Conservation (phyloP, 1,140 invertebrate genomes). For the Brachionus rotundiformis region DNA sequence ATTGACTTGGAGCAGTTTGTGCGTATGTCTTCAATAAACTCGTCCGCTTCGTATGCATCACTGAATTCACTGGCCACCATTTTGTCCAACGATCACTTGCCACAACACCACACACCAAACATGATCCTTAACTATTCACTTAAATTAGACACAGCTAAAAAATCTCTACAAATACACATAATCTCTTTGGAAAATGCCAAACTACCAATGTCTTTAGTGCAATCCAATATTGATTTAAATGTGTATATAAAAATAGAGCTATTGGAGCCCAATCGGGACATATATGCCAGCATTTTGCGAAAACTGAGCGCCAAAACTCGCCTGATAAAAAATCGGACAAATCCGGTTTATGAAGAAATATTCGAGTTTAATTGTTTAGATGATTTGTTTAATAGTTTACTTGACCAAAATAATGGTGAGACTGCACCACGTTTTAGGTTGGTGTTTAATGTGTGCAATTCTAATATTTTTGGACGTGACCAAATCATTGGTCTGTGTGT, state of each 20-base stretch:
- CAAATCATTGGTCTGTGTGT: conserved; percentile 43
- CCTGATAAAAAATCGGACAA: conserved; percentile 25
- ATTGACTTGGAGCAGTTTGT: conserved; percentile 11
- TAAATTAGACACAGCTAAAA: background rate
- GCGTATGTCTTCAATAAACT: conserved; percentile 19
- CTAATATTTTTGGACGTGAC: conserved; percentile 42
- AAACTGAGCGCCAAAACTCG: conserved; percentile 38
- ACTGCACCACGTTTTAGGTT: background rate
- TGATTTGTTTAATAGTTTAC: conserved; percentile 5
- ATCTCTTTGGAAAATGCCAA: conserved; percentile 40
- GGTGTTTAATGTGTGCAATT: conserved; percentile 47
- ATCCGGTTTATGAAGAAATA: conserved; percentile 42
- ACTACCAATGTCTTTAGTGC: background rate
- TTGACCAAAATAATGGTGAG: background rate
- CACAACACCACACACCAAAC: background rate
- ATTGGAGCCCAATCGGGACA: background rate
- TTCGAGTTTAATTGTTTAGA: conserved; percentile 19
- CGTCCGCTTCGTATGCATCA: background rate
- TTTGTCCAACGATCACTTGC: conserved; percentile 34
- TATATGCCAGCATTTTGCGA: background rate
- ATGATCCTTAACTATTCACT: conserved; percentile 44
- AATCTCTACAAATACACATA: background rate
- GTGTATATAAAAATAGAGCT: conserved; percentile 38
- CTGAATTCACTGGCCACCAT: conserved; percentile 33
- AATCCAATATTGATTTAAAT: conserved; percentile 19